phyloP scores from a whole-genome alignment of 2,888 invertebrate genomes.

The Cyrtodaria siliqua region DNA sequence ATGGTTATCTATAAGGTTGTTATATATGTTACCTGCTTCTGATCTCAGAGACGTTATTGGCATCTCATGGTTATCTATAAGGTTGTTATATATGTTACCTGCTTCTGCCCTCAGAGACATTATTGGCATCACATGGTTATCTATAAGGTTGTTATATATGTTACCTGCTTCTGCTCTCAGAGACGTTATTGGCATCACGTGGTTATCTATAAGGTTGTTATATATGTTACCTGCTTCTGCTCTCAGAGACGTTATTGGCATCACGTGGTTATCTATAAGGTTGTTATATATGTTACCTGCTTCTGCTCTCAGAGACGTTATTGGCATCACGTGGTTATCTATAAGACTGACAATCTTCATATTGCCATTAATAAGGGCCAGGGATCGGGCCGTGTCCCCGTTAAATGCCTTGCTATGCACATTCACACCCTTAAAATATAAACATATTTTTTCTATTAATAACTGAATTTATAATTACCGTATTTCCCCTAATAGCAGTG shows the following conservation, averaged over 20 bases:
- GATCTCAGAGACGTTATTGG: slow-evolving; percentile 75
- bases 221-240: slow-evolving; percentile 76
- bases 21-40: slow-evolving; percentile 79
- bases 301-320: slow-evolving; percentile 77
- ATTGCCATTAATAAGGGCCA: slow-evolving; percentile 84
- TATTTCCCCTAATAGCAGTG: no score
- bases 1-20: slow-evolving; percentile 85
- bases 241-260: slow-evolving; percentile 74
- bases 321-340: slow-evolving; percentile 81
- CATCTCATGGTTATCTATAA: slow-evolving; percentile 83
- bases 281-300: slow-evolving; percentile 70
- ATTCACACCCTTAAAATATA: slow-evolving; percentile 82
- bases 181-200: slow-evolving; percentile 73
- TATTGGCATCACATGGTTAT: slow-evolving; percentile 80
- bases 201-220: slow-evolving; percentile 83
- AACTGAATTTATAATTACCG: no score
- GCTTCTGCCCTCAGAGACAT: slow-evolving; percentile 77
- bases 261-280: slow-evolving; percentile 84
- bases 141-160: no score
- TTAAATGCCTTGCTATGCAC: slow-evolving; percentile 81
- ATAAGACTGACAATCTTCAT: slow-evolving; percentile 85
- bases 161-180: slow-evolving; percentile 80
- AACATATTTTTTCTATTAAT: no score
- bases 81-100: slow-evolving; percentile 82
- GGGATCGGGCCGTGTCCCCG: slow-evolving; percentile 85